These are phyloP conservation scores for Drosophila cognata DNA, from an alignment of 2,888 invertebrate genomes.

Conservation along the genomic window DNA sequence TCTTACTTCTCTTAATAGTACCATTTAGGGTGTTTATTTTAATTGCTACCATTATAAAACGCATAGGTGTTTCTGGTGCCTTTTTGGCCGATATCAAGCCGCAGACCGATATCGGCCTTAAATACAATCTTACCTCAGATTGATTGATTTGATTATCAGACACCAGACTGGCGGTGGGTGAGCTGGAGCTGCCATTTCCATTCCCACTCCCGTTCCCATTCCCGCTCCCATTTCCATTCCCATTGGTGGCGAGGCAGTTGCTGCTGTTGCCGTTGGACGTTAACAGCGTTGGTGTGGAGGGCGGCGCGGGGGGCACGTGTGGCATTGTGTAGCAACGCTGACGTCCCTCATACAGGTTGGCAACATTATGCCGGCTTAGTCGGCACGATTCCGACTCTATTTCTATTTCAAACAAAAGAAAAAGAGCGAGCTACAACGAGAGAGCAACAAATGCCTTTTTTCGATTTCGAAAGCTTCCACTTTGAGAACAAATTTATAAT, in stretches of 20 bases:
- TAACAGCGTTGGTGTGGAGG: conserved; percentile 82
- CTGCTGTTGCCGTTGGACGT: conserved; percentile 71
- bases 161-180: conserved; percentile 62
- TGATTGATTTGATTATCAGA: conserved; percentile 75
- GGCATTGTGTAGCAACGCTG: conserved; percentile 82
- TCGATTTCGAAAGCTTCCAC: conserved; percentile 31
- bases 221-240: conserved; percentile 54
- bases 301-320: conserved; percentile 81
- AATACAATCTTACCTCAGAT: conserved; percentile 98
- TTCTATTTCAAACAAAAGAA: conserved; percentile 37
- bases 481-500: conserved; percentile 14
- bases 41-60: neutral
- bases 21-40: neutral
- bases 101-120: conserved; percentile 97
- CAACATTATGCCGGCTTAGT: conserved; percentile 69
- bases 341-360: conserved; percentile 71
- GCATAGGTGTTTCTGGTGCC: conserved; percentile 89
- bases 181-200: conserved; percentile 49
- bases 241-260: conserved; percentile 36
- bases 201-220: conserved; percentile 50
- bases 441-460: conserved; percentile 9
- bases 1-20: conserved; percentile 13
- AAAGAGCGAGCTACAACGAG: neutral
- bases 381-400: conserved; percentile 70
- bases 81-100: conserved; percentile 97